Evolutionary conservation across 2,113 vertebrate genomes (phyloP), one percentile per base, ranked within the genome.

Genomic region (Potamarius usumacintae): DNA sequence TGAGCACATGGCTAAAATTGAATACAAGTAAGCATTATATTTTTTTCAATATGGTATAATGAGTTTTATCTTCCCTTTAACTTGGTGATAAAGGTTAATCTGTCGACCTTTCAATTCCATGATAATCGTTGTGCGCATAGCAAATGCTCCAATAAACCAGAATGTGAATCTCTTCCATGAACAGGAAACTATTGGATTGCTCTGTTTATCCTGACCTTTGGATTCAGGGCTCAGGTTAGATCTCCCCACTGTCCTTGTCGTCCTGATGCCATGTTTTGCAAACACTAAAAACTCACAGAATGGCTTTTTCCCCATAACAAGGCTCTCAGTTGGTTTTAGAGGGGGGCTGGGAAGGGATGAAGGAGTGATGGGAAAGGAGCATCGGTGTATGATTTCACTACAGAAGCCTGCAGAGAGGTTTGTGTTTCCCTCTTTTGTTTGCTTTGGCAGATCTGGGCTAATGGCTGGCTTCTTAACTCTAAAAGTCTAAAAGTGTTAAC

Each of bases 381-480:
- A 42, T 34, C 4, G 87, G 89, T 90, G 90, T 91, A 90, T 87
- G 87, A 79, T 92, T 92, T 92, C 90, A 91, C 88, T 87, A 85
- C 81, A 85, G 85, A 87, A 88, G 86, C 89, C 89, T 86, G 87
- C 88, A 78, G 86, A 90, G 85, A 90, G 78, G 81, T 79, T 88
- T 84, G 57, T 88, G 42, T 84, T 89, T 88, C 88, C 87, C 57
- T 84, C 77, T 72, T 62, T 82, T 84, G 79, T 83, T 82, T 69
- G 50, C 78, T 58, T 88, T 82, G 80, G 76, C 84, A 83, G 88
- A 89, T 87, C 86, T 82, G n/a, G 82, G 83, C 52, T 85, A 77
- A 88, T 88, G 69, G 34, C 50, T 57, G 82, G 30, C 84, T 82
- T 89, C 52, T 85, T 60, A 67, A 53, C 62, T 84, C 67, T 11